Percentiles rank a stretch among this genome's conserved stretches.
Conservation (phyloP, 2,113 vertebrate species). For the Hippopotamus amphibius region DNA sequence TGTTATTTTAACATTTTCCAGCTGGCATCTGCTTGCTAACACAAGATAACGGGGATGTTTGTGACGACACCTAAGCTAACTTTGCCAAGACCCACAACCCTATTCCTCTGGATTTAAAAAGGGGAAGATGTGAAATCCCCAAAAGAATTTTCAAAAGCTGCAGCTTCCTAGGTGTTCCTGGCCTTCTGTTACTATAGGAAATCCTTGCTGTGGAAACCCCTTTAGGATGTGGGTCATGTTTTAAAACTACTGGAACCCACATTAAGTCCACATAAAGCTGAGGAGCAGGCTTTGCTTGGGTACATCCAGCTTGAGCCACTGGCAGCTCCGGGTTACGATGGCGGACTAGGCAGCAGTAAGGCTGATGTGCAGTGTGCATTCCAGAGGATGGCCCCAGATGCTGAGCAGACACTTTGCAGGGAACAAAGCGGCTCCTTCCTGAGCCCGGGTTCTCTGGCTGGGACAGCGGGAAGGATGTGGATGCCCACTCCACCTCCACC, state of each 20-base stretch:
- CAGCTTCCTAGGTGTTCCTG: not conserved
- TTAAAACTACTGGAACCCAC: not conserved
- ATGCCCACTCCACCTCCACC: not conserved
- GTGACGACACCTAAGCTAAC: not conserved
- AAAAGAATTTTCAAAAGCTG: not conserved
- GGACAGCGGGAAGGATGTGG: not conserved
- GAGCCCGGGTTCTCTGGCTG: not conserved
- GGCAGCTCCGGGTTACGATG: not conserved
- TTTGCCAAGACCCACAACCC: not conserved
- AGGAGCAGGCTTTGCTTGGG: not conserved
- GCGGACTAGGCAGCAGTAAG: accelerated
- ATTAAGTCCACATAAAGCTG: not conserved
- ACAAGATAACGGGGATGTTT: not conserved
- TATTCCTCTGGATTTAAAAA: not conserved
- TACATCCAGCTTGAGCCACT: not conserved
- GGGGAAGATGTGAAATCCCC: not conserved
- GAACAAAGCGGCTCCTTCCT: not conserved
- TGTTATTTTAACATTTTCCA: slow-evolving; percentile 12
- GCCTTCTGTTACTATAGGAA: not conserved
- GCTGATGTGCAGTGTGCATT: not conserved
- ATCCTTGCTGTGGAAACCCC: not conserved
- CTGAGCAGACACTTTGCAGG: not conserved
- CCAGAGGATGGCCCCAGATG: not conserved
- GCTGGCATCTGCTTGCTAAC: not conserved
- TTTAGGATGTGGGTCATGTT: not conserved